Evolutionary conservation across 2,113 vertebrate species (phyloP).

Genomic region (Epinephelus lanceolatus): DNA sequence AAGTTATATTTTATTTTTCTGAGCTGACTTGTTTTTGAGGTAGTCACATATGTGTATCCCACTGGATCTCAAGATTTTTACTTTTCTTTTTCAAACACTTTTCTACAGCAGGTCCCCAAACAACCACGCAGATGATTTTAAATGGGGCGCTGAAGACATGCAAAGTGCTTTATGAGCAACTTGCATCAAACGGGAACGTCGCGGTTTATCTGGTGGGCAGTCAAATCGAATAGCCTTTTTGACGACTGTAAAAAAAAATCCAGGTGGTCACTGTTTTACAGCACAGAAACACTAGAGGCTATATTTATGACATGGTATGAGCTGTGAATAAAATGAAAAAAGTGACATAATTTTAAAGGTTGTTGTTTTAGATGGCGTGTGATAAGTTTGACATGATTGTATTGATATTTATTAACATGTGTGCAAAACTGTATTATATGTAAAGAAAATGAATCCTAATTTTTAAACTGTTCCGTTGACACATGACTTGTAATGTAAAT

Average conservation of each 20-base stretch:
- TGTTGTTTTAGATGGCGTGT: constrained; percentile 79
- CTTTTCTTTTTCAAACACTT: constrained; percentile 53
- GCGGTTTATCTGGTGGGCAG: constrained; percentile 44
- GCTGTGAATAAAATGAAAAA: constrained; percentile 74
- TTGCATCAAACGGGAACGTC: constrained; percentile 25
- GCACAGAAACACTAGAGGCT: constrained; percentile 63
- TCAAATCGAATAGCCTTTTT: constrained; percentile 58
- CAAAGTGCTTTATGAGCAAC: constrained; percentile 38
- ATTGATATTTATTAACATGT: constrained; percentile 89
- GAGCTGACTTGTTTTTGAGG: constrained; percentile 50
- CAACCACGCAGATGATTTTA: constrained; percentile 30
- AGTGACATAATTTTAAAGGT: constrained; percentile 69
- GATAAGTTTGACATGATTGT: constrained; percentile 83
- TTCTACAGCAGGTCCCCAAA: constrained; percentile 53
- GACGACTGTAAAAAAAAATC: constrained; percentile 59
- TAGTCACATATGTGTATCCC: constrained; percentile 49
- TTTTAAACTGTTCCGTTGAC: constrained; percentile 82
- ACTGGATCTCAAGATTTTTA: constrained; percentile 56
- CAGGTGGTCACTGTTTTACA: constrained; percentile 62
- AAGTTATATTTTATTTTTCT: constrained; percentile 38
- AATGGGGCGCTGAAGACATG: constrained; percentile 24
- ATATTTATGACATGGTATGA: constrained; percentile 74
- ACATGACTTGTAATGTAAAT: constrained; percentile 82
- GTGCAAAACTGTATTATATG: constrained; percentile 87
- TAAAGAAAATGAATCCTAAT: constrained; percentile 87